Conservation (phyloP, 2,797 vertebrate genomes). For the Pangasius macronema region DNA sequence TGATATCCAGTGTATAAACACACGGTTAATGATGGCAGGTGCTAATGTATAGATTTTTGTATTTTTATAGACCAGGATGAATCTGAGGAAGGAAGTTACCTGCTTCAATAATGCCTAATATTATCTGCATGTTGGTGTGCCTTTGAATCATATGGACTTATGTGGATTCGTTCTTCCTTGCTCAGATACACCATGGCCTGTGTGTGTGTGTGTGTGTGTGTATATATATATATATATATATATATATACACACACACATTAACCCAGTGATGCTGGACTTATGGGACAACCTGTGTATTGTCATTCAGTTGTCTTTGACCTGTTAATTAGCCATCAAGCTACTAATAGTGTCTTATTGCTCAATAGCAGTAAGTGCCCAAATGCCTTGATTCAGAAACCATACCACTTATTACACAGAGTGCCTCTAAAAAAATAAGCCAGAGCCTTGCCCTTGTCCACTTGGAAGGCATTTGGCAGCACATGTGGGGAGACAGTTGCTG, state of each 20-base stretch:
- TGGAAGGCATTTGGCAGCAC: not conserved
- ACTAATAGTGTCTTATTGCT: not conserved
- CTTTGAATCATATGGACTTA: no score
- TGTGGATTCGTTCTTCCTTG: not conserved
- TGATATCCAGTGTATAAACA: not conserved
- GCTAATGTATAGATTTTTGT: not conserved
- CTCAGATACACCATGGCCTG: no score
- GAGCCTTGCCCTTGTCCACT: no score
- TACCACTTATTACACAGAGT: not conserved
- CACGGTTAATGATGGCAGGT: not conserved
- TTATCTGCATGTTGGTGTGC: not conserved
- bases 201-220: no score
- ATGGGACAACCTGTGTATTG: not conserved
- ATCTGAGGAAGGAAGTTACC: not conserved
- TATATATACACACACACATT: no score
- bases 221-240: no score
- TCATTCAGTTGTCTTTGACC: not conserved
- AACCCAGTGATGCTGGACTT: not conserved
- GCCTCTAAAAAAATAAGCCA: not conserved
- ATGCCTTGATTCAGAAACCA: not conserved
- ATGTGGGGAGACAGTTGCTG: not conserved
- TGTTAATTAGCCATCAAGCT: not conserved
- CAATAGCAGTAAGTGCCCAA: not conserved
- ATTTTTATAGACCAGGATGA: not conserved
- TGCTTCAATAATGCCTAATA: not conserved